These are phyloP conservation scores for Calonectris borealis DNA, from an alignment of 2,113 vertebrate genomes.

Conservation along the genomic window DNA sequence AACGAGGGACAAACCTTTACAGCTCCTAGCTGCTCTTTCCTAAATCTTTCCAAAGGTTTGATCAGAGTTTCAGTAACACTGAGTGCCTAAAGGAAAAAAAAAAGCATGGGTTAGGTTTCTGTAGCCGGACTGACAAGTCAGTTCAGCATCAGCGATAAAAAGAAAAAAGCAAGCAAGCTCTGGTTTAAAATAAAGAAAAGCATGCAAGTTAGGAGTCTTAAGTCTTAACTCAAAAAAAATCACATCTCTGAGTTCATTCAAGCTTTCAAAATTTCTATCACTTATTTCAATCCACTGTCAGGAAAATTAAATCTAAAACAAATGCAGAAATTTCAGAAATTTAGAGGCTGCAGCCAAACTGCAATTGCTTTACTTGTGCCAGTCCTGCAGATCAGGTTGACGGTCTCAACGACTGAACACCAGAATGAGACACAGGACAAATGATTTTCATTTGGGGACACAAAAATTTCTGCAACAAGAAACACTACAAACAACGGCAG, in stretches of 20 bases:
- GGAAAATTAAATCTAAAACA: background rate
- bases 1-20: conserved; percentile 84
- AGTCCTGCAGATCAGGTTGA: background rate
- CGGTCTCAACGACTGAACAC: background rate
- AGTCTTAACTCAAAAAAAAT: background rate
- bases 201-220: background rate
- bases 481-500: background rate
- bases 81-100: conserved; percentile 80
- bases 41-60: conserved; percentile 97
- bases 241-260: background rate
- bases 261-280: background rate
- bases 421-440: background rate
- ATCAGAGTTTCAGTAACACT: conserved; percentile 98
- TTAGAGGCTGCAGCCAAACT: background rate
- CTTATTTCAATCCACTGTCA: background rate
- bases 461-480: background rate
- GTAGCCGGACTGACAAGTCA: background rate
- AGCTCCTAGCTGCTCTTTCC: conserved; percentile 93
- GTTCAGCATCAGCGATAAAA: background rate
- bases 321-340: background rate
- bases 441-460: background rate
- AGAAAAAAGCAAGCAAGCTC: background rate
- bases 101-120: conserved; percentile 49
- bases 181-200: background rate
- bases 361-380: background rate